phyloP scores from a whole-genome alignment of 2,888 invertebrate species.

The Aromia moschata region DNA sequence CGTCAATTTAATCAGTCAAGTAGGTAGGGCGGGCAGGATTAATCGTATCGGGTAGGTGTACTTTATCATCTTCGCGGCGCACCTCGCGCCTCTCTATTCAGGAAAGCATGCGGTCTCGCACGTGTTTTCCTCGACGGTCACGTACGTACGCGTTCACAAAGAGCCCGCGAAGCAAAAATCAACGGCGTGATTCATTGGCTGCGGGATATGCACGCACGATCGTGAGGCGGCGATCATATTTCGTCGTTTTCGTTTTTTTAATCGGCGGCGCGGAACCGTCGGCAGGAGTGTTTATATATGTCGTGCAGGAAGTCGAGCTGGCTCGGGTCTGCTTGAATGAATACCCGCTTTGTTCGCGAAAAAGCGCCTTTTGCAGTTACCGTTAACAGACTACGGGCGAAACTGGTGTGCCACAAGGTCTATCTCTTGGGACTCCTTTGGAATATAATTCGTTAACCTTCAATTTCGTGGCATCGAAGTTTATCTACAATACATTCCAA shows the following conservation, averaged over 20 bases:
- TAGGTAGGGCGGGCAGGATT: slow-evolving; percentile 13
- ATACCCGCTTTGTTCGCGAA: neutral
- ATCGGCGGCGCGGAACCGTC: neutral
- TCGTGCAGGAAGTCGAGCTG: neutral
- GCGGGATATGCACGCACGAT: slow-evolving; percentile 18
- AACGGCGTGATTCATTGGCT: slow-evolving; percentile 11
- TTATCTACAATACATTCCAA: too few species aligned
- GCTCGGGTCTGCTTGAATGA: too few species aligned
- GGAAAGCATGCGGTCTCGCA: slow-evolving; percentile 21
- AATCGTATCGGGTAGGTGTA: slow-evolving; percentile 21
- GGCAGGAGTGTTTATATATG: neutral
- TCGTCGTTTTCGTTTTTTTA: slow-evolving; percentile 1
- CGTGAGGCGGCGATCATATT: neutral
- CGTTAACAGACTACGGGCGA: too few species aligned
- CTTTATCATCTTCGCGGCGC: slow-evolving; percentile 22
- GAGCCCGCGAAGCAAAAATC: slow-evolving; percentile 13
- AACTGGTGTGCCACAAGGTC: too few species aligned
- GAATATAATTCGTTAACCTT: too few species aligned
- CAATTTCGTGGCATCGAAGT: too few species aligned
- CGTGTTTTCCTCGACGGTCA: slow-evolving; percentile 23
- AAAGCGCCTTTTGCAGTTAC: too few species aligned
- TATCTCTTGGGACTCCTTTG: too few species aligned
- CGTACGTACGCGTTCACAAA: slow-evolving; percentile 1
- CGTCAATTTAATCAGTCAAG: slow-evolving; percentile 23
- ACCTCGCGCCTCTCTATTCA: slow-evolving; percentile 18